Evolutionary conservation across 2,888 invertebrate genomes (phyloP).

Genomic region (Brachyptera putata): DNA sequence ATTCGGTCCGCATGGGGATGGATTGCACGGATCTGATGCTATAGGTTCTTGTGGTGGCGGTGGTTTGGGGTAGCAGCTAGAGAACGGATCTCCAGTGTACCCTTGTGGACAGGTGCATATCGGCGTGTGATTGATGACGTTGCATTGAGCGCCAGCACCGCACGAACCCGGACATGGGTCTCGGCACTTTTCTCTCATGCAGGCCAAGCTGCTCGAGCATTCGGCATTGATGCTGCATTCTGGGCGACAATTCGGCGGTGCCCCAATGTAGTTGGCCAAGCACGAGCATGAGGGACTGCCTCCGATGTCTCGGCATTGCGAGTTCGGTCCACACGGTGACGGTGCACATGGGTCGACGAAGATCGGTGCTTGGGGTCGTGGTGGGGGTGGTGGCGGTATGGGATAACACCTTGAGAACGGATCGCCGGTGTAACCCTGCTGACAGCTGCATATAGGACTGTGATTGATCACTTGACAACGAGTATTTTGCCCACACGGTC

Average conservation of each 20-base stretch:
- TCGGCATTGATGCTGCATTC: conserved; percentile 39
- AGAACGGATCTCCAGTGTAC: conserved; percentile 71
- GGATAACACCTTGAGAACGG: conserved; percentile 68
- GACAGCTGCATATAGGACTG: conserved; percentile 73
- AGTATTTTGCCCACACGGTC: conserved; percentile 50
- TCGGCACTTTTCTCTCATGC: conserved; percentile 40
- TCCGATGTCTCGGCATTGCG: conserved; percentile 43
- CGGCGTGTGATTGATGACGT: conserved; percentile 43
- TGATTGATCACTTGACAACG: conserved; percentile 72
- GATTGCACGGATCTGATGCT: conserved; percentile 57
- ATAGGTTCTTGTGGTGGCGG: conserved; percentile 37
- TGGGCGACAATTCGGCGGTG: conserved; percentile 35
- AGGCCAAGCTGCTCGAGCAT: conserved; percentile 39
- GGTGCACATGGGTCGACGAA: conserved; percentile 53
- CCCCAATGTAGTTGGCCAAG: conserved; percentile 39
- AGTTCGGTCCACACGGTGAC: conserved; percentile 57
- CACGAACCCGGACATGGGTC: conserved; percentile 41
- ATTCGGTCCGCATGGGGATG: conserved; percentile 47
- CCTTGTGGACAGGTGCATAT: conserved; percentile 67
- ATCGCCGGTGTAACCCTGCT: conserved; percentile 64
- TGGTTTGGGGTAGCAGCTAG: conserved; percentile 44
- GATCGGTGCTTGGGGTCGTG: conserved; percentile 40
- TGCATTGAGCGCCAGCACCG: conserved; percentile 39
- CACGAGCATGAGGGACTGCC: conserved; percentile 49
- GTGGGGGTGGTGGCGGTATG: conserved; percentile 42